A percentile compares a stretch with the other conserved stretches of the same genome.
phyloP scores from a whole-genome alignment of 2,888 invertebrate species.

The Spatulosminthurus flaviceps region DNA sequence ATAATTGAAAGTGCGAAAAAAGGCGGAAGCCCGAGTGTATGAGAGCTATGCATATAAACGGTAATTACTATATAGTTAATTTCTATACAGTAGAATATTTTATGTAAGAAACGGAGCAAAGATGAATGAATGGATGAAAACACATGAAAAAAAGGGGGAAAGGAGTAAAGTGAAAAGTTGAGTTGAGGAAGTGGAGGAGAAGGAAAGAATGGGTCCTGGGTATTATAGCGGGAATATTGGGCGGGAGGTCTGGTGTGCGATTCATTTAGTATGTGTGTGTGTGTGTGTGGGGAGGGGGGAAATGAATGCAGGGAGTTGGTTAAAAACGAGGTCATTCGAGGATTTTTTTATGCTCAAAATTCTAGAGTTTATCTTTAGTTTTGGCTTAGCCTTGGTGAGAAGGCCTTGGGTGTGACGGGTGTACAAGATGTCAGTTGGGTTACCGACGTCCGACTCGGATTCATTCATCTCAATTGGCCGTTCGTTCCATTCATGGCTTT shows the following conservation, averaged over 20 bases:
- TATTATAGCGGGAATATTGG: background rate
- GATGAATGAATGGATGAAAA: background rate
- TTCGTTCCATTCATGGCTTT: conserved; percentile 26
- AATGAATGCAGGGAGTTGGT: background rate
- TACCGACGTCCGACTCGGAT: conserved; percentile 15
- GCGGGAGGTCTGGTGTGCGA: background rate
- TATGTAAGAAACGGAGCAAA: too few species aligned
- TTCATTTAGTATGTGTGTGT: too few species aligned
- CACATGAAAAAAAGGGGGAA: background rate
- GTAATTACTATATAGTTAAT: too few species aligned
- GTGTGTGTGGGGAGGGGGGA: background rate
- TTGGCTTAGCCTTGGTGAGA: background rate
- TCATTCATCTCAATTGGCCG: conserved; percentile 28
- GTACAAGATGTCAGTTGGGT: conserved; percentile 23
- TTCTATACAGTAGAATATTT: too few species aligned
- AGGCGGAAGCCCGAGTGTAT: too few species aligned
- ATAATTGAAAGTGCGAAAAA: too few species aligned
- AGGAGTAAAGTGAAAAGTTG: background rate
- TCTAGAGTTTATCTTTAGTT: conserved; percentile 12
- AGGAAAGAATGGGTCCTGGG: background rate
- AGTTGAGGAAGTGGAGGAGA: background rate
- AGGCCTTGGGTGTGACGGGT: conserved; percentile 28
- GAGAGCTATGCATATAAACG: too few species aligned
- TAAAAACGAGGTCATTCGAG: background rate
- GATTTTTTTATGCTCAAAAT: background rate